phyloP scores from a whole-genome alignment of 2,797 vertebrate genomes.

The Hypotaenidia philippensis region DNA sequence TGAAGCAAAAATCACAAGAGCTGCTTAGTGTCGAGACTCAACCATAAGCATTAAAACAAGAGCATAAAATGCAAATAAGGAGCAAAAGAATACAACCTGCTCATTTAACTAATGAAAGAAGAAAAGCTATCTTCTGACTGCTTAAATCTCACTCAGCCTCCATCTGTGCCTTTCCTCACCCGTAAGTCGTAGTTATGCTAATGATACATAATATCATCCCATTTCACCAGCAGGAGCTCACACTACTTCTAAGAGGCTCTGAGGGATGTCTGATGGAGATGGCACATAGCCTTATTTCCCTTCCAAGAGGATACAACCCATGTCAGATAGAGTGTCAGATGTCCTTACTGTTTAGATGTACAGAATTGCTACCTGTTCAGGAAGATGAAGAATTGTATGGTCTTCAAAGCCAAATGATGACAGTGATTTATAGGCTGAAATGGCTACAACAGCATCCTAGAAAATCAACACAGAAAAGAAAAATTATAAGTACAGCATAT shows the following conservation, averaged over 20 bases:
- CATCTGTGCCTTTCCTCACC: not conserved
- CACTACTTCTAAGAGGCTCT: not conserved
- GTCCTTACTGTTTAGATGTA: not conserved
- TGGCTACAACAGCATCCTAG: constrained; percentile 86
- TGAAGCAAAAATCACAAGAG: not conserved
- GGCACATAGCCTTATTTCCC: not conserved
- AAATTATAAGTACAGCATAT: not conserved
- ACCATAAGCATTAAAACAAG: not conserved
- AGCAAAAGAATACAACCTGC: not conserved
- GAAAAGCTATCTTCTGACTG: not conserved
- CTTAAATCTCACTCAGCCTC: not conserved
- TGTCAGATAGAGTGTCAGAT: not conserved
- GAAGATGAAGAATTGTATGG: constrained; percentile 89
- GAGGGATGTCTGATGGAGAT: not conserved
- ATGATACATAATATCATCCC: not conserved
- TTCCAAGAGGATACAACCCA: not conserved
- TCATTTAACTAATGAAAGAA: not conserved
- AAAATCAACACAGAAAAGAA: constrained; percentile 14
- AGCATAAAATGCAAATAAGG: not conserved
- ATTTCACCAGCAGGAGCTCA: not conserved
- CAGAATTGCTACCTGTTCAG: constrained; percentile 83
- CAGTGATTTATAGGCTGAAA: constrained; percentile 90
- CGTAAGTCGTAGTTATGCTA: not conserved
- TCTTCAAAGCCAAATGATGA: constrained; percentile 84
- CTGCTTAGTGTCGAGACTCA: not conserved